phyloP scores from a whole-genome alignment of 2,797 vertebrate species.

The Cynopterus sphinx region DNA sequence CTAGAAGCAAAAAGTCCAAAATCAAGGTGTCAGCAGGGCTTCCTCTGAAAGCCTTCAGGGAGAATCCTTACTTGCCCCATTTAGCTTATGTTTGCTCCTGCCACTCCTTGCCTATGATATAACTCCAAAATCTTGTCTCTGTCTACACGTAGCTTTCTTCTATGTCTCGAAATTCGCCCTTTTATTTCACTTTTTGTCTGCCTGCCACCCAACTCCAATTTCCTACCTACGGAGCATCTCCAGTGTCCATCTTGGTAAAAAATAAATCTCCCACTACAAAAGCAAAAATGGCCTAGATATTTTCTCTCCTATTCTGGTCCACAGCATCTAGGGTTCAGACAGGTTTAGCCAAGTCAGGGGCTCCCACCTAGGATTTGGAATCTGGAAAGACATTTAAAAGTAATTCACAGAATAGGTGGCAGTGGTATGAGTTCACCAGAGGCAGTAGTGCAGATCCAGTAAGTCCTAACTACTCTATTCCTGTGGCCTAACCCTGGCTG shows the following conservation, averaged over 20 bases:
- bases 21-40: too few relatives aligned
- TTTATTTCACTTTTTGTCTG: background rate
- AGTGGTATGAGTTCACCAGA: background rate
- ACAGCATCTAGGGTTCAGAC: background rate
- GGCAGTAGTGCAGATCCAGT: background rate
- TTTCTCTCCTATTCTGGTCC: background rate
- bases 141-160: too few relatives aligned
- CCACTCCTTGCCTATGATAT: too few relatives aligned
- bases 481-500: background rate
- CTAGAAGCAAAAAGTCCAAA: too few relatives aligned
- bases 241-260: background rate
- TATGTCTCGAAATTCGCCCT: background rate
- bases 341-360: background rate
- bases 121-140: too few relatives aligned
- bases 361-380: background rate
- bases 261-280: background rate
- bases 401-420: background rate
- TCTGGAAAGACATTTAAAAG: background rate
- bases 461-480: background rate
- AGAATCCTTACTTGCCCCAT: too few relatives aligned
- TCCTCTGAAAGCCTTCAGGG: too few relatives aligned
- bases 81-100: too few relatives aligned
- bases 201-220: background rate
- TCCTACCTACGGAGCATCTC: background rate
- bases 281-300: background rate